phyloP scores from a whole-genome alignment of 2,888 invertebrate species.

The Aspidiotus destructor region DNA sequence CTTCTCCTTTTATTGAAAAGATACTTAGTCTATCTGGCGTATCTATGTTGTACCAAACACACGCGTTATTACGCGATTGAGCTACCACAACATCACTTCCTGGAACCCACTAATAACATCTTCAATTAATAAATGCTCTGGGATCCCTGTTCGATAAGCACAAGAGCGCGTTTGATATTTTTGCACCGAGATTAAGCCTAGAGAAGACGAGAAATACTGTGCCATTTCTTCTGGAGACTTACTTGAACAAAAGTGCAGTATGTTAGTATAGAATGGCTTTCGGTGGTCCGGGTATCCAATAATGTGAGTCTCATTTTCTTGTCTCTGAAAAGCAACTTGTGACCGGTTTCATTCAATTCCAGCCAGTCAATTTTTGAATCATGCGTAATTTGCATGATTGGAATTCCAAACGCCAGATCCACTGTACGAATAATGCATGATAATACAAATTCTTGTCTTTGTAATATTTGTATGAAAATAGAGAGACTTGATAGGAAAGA shows the following conservation, averaged over 20 bases:
- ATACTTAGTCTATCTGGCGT: slow-evolving; percentile 71
- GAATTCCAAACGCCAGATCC: slow-evolving; percentile 49
- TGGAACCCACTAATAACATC: slow-evolving; percentile 68
- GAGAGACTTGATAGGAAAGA: no score
- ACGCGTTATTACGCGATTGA: slow-evolving; percentile 78
- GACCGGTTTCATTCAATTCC: slow-evolving; percentile 89
- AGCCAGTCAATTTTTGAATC: slow-evolving; percentile 95
- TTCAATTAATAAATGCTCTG: background rate
- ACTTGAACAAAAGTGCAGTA: slow-evolving; percentile 56
- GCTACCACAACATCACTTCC: slow-evolving; percentile 96
- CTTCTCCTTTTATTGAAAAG: slow-evolving; percentile 68
- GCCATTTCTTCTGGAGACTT: background rate
- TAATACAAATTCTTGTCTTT: no score
- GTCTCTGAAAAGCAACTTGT: slow-evolving; percentile 81
- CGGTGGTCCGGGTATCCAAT: slow-evolving; percentile 50
- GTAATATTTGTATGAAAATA: no score
- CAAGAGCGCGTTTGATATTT: no score
- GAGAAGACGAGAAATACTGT: background rate
- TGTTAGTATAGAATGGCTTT: slow-evolving; percentile 59
- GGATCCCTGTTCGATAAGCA: no score
- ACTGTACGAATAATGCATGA: slow-evolving; percentile 41
- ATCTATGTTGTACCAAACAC: slow-evolving; percentile 93
- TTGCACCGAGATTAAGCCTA: no score
- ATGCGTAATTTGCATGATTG: slow-evolving; percentile 73
- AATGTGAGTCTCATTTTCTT: slow-evolving; percentile 62